These are phyloP conservation scores for Calidris pugnax DNA, from an alignment of 2,113 vertebrate genomes.

Conservation along the genomic window DNA sequence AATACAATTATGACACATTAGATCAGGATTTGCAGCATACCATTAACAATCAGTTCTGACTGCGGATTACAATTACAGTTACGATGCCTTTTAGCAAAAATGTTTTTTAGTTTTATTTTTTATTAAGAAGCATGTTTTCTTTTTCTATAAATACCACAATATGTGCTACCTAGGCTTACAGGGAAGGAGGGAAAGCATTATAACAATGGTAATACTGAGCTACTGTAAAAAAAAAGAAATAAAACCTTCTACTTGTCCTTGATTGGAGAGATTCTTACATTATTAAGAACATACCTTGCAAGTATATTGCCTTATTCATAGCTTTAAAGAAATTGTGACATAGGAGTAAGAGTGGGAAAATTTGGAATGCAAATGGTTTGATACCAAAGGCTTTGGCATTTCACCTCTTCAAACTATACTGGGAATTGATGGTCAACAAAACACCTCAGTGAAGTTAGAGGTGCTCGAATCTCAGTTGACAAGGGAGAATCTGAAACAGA, in stretches of 20 bases:
- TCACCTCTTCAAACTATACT: background rate
- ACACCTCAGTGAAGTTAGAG: background rate
- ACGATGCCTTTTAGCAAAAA: conserved; percentile 15
- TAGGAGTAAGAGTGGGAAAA: background rate
- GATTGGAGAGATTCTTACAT: background rate
- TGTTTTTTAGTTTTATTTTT: background rate
- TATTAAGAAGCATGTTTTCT: background rate
- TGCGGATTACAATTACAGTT: conserved; percentile 57
- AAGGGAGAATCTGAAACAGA: background rate
- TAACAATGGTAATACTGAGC: background rate
- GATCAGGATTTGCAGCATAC: conserved; percentile 71
- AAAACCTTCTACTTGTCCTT: background rate
- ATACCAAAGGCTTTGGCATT: background rate
- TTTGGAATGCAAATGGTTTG: background rate
- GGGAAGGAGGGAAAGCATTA: background rate
- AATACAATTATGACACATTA: conserved; percentile 74
- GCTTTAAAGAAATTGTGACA: background rate
- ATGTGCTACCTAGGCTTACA: background rate
- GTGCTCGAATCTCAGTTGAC: background rate
- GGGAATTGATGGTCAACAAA: background rate
- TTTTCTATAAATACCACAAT: background rate
- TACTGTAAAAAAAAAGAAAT: background rate
- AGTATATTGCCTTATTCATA: background rate
- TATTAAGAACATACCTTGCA: background rate
- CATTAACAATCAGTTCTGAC: conserved; percentile 66